Evolutionary conservation across 2,888 invertebrate genomes (phyloP).

Genomic region (Acleris holmiana): DNA sequence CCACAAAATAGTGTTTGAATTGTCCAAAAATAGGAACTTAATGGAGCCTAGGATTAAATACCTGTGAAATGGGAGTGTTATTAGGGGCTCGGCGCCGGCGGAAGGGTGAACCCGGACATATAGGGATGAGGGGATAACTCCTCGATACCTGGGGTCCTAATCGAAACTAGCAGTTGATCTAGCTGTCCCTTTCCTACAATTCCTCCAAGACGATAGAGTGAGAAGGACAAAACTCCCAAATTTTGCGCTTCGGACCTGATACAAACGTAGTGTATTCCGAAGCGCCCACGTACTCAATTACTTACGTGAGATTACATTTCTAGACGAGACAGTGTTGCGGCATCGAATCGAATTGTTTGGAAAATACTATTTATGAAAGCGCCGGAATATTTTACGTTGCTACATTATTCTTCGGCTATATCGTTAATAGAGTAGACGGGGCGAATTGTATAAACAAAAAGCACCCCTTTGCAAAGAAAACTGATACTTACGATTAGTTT

Average conservation of each 20-base stretch:
- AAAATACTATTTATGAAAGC: not conserved
- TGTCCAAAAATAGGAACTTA: conserved; percentile 10
- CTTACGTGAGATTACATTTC: conserved; percentile 26
- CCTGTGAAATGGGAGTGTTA: conserved; percentile 27
- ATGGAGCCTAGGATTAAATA: conserved; percentile 15
- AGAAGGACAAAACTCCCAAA: too few species aligned
- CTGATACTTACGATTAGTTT: too few species aligned
- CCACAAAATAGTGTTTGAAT: not conserved
- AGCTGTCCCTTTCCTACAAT: too few species aligned
- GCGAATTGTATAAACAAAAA: not conserved
- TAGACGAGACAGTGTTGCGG: conserved; percentile 20
- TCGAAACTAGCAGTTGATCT: too few species aligned
- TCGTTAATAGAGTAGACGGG: not conserved
- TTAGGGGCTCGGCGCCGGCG: conserved; percentile 27
- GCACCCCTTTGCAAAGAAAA: too few species aligned
- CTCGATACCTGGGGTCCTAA: not conserved
- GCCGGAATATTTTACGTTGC: not conserved
- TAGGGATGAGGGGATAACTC: conserved; percentile 24
- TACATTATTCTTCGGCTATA: not conserved
- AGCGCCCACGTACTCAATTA: conserved; percentile 19
- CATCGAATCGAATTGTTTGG: conserved; percentile 17
- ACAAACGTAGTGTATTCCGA: not conserved
- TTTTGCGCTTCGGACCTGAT: too few species aligned
- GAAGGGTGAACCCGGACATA: conserved; percentile 21
- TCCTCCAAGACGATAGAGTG: too few species aligned